phyloP scores from a whole-genome alignment of 2,113 vertebrate genomes.

The Pampusana beccarii region DNA sequence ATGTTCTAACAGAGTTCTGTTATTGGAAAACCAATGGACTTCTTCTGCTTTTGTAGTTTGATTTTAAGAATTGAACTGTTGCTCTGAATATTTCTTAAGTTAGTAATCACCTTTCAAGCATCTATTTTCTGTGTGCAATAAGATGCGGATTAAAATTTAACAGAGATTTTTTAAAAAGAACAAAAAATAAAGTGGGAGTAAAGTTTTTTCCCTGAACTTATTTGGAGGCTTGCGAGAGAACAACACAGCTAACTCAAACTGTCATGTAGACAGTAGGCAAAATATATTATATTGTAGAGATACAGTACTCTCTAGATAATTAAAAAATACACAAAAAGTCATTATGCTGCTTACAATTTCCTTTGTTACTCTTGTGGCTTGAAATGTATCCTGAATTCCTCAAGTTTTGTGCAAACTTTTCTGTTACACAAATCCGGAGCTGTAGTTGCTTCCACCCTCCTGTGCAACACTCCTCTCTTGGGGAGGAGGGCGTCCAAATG shows the following conservation, averaged over 20 bases:
- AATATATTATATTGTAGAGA: background rate
- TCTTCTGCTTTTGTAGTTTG: background rate
- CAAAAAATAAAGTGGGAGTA: background rate
- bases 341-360: background rate
- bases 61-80: background rate
- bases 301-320: background rate
- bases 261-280: background rate
- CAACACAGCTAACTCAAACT: rapidly evolving
- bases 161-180: background rate
- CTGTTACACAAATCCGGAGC: background rate
- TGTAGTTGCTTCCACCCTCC: background rate
- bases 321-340: background rate
- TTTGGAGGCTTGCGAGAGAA: background rate
- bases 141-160: background rate
- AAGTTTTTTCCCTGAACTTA: background rate
- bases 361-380: background rate
- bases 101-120: background rate
- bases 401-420: background rate
- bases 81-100: background rate
- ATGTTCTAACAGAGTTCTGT: background rate
- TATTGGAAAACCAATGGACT: background rate
- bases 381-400: background rate
- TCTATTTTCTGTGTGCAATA: background rate
- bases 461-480: background rate
- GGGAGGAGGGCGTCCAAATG: background rate